Conservation (phyloP, 2,888 invertebrate genomes). For the Machimus rusticus region DNA sequence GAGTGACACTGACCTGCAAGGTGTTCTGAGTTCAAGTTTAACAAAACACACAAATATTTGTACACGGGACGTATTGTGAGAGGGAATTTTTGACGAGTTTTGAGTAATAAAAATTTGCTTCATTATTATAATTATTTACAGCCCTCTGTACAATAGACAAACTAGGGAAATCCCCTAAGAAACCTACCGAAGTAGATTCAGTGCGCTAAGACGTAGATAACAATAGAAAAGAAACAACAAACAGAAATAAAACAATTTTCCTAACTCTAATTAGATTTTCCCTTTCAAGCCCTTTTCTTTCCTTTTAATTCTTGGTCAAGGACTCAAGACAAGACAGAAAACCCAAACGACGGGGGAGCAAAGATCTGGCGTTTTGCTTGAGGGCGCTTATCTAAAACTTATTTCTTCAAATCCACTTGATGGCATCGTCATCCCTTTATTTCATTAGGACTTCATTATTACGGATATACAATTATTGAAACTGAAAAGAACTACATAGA, state of each 20-base stretch:
- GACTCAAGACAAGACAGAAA: not conserved
- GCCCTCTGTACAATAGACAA: not conserved
- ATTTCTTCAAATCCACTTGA: conserved; percentile 20
- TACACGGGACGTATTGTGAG: no score
- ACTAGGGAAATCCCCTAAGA: not conserved
- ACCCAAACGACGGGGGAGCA: not conserved
- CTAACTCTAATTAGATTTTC: conserved; percentile 52
- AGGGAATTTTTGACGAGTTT: not conserved
- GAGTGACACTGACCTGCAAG: no score
- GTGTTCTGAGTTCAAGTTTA: no score
- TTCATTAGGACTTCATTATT: conserved; percentile 35
- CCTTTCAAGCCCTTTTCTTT: conserved; percentile 36
- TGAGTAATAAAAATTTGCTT: not conserved
- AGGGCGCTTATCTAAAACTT: conserved; percentile 11
- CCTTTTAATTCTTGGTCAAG: conserved; percentile 33
- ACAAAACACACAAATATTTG: no score
- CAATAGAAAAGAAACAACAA: conserved; percentile 49
- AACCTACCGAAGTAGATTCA: not conserved
- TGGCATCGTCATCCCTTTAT: conserved; percentile 23
- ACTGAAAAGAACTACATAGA: not conserved
- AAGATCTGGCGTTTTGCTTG: not conserved
- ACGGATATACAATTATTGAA: not conserved
- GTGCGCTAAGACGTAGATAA: not conserved
- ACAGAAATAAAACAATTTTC: conserved; percentile 52
- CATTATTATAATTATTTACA: not conserved